A percentile compares a stretch with the other conserved stretches of the same genome.
Conservation (phyloP, 2,113 vertebrate genomes). For the Rhineura floridana region DNA sequence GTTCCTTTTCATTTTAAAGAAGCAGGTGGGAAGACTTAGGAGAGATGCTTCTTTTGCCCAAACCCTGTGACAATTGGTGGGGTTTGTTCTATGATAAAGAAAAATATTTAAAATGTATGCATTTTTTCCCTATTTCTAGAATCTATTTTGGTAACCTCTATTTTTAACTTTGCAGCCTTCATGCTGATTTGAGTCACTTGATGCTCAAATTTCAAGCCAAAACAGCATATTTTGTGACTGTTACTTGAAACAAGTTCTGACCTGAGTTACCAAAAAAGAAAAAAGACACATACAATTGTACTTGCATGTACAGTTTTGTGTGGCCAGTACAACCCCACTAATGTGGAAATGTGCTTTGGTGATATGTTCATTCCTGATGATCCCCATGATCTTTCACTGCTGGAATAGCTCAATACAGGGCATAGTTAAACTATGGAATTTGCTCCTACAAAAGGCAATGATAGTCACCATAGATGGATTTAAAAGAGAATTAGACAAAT, state of each 20-base stretch:
- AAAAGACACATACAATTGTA: no score
- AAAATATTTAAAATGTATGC: neutral
- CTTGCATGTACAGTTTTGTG: neutral
- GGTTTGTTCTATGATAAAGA: neutral
- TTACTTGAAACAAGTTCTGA: fast-evolving
- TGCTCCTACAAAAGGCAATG: no score
- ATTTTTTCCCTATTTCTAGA: conserved; percentile 32
- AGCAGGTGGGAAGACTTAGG: fast-evolving
- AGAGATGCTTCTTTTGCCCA: neutral
- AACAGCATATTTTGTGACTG: neutral
- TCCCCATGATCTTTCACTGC: neutral
- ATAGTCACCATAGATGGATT: no score
- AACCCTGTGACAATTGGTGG: neutral
- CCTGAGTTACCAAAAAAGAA: neutral
- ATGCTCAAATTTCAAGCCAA: neutral
- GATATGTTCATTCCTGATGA: neutral
- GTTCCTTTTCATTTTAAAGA: neutral
- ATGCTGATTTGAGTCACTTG: neutral
- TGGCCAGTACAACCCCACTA: neutral
- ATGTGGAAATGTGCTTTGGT: neutral
- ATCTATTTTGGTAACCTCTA: conserved; percentile 16
- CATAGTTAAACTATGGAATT: no score
- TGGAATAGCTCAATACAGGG: no score
- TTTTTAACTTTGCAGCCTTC: conserved; percentile 36
- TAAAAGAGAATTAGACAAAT: no score